Conservation (phyloP, 2,888 invertebrate species). For the Scaptomyza tumidula region DNA sequence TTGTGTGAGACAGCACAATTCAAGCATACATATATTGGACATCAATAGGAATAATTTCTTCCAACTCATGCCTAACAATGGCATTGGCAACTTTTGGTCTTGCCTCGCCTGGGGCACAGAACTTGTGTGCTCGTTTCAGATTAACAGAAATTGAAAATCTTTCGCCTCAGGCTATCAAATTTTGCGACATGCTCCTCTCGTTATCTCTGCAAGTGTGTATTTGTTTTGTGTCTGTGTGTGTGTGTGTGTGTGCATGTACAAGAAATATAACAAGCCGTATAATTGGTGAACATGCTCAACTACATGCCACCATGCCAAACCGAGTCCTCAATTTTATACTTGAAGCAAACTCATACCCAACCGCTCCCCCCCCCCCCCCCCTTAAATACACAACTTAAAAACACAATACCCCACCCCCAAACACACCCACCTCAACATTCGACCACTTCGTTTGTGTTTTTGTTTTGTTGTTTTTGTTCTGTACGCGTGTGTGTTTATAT, state of each 20-base stretch:
- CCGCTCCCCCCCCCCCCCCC: neutral
- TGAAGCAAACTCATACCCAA: slow-evolving; percentile 2
- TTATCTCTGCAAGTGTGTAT: slow-evolving; percentile 22
- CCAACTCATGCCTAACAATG: slow-evolving; percentile 39
- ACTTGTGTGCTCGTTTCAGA: slow-evolving; percentile 78
- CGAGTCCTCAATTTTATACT: slow-evolving; percentile 20
- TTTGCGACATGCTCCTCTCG: slow-evolving; percentile 56
- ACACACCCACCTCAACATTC: slow-evolving; percentile 5
- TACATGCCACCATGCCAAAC: slow-evolving; percentile 26
- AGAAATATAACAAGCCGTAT: slow-evolving; percentile 70
- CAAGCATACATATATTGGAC: neutral
- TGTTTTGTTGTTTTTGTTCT: neutral
- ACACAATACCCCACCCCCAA: neutral
- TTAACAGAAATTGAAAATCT: slow-evolving; percentile 81
- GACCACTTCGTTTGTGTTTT: slow-evolving; percentile 12
- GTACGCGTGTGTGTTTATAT: slow-evolving; percentile 7
- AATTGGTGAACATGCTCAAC: slow-evolving; percentile 71
- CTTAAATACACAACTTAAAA: neutral
- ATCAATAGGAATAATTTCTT: slow-evolving; percentile 12
- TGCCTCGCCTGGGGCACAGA: slow-evolving; percentile 55
- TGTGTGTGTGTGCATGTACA: slow-evolving; percentile 33
- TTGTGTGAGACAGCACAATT: slow-evolving; percentile 7
- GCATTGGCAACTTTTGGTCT: slow-evolving; percentile 55
- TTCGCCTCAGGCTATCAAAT: slow-evolving; percentile 57
- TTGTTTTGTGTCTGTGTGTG: slow-evolving; percentile 1